phyloP scores from a whole-genome alignment of 2,113 vertebrate genomes.

The Notarius quadriscutis region DNA sequence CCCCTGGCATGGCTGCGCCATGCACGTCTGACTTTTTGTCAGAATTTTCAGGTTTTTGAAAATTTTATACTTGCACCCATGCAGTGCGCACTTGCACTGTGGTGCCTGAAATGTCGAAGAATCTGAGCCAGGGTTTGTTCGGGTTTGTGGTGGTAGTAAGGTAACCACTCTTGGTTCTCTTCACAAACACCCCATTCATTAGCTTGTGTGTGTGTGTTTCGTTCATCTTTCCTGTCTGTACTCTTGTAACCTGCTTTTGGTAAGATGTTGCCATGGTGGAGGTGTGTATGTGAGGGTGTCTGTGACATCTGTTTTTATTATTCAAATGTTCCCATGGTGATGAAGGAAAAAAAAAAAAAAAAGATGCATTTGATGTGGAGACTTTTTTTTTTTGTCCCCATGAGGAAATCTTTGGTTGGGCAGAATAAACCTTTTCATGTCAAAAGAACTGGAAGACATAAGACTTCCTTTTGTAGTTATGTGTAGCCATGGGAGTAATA shows the following conservation, averaged over 20 bases:
- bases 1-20: too few relatives aligned
- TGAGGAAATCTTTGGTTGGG: neutral
- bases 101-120: neutral
- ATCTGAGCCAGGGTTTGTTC: neutral
- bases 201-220: too few relatives aligned
- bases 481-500: neutral
- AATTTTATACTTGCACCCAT: too few relatives aligned
- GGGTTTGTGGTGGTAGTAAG: neutral
- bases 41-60: too few relatives aligned
- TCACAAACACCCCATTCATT: constrained; percentile 16
- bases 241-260: neutral
- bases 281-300: neutral
- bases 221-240: neutral
- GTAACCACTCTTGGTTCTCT: neutral
- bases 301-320: neutral
- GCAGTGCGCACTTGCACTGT: neutral
- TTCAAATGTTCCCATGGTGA: constrained; percentile 1
- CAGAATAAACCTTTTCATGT: neutral
- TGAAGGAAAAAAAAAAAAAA: neutral
- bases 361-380: neutral
- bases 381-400: constrained; percentile 2
- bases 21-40: too few relatives aligned
- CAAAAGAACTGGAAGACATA: neutral
- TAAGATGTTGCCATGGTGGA: neutral
- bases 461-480: neutral